These are phyloP conservation scores for Acridotheres tristis DNA, from an alignment of 2,797 vertebrate species.

Conservation along the genomic window DNA sequence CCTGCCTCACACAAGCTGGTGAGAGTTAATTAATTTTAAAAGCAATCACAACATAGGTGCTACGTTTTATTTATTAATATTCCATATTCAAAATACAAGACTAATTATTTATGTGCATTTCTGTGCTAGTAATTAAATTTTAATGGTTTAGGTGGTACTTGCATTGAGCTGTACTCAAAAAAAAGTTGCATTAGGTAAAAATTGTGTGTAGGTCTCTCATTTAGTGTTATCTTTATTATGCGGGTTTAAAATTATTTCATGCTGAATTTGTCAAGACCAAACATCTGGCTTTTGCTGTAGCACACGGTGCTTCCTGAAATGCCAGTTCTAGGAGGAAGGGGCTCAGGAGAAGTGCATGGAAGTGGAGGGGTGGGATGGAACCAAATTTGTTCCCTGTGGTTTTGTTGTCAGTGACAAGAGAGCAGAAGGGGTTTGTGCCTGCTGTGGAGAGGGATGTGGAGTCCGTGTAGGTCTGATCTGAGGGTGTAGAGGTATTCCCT, in stretches of 20 bases:
- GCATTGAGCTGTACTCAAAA: neutral
- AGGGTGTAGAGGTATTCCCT: neutral
- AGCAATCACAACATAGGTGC: neutral
- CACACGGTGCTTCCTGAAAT: neutral
- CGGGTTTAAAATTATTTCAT: neutral
- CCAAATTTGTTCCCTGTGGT: neutral
- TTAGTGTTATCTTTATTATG: neutral
- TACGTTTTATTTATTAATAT: slow-evolving; percentile 35
- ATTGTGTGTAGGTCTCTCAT: neutral
- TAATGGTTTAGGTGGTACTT: neutral
- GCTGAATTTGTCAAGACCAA: slow-evolving; percentile 8
- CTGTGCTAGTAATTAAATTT: neutral
- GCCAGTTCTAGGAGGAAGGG: neutral
- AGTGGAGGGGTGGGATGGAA: neutral
- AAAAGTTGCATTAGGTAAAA: neutral
- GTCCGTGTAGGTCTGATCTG: neutral
- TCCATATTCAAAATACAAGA: slow-evolving; percentile 3
- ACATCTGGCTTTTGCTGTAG: slow-evolving; percentile 13
- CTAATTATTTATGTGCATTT: neutral
- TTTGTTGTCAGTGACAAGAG: neutral
- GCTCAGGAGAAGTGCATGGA: neutral
- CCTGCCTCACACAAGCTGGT: neutral
- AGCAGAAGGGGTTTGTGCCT: neutral
- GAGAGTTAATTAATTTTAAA: slow-evolving; percentile 37
- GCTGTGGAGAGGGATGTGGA: neutral